Base-by-base conservation (phyloP, 2,797 vertebrate genomes). In the Philypnodon macrostomus region DNA sequence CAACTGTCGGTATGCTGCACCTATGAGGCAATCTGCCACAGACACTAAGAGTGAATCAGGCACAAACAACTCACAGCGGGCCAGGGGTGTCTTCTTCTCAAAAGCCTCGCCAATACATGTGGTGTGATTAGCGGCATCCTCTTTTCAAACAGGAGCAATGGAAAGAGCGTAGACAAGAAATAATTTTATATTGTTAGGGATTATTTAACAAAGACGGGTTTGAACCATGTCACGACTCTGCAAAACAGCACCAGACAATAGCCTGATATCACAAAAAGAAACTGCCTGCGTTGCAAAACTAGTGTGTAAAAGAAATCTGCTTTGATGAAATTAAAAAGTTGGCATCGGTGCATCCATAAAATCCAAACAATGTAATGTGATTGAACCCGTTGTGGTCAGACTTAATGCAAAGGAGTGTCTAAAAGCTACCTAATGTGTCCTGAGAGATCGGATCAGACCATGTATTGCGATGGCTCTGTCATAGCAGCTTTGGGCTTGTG, bases 1-100 rank as follows among this genome's bases (percentile, higher is more conserved):
- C 73, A 76, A 83, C 84, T 64, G 58, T 79, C 78, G 82, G 60
- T 58, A 30, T 81, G 68, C 67, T 42, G 46, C 68, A 70, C 55
- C 64, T 35, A 21, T 59, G 79, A 83, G 73, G 24, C 52, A 46
- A 49, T 72, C 70, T 63, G 63, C 66, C 21, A 35, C 60, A 74
- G 68, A 78, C 27, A 27, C 39, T 1, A 42, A 55, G 65, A 40
- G 51, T 59, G 49, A 79, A 79, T 62, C 42, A 52, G 42, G 53
- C 59, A 65, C 45, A 75, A 63, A 75, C 69, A 59, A 54, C 47
- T 33, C 47, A 4, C 27, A 46, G 63, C 38, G 39, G 51, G 23
- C 57, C 23, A 50, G 53, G 15, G 36, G 31, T 27, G 40, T 53
- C 61, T 60, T 53, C 61, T 60, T 65, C 53, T 58, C 10, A 47